Evolutionary conservation across 2,113 vertebrate genomes (phyloP).

Genomic region (Pomatorhinus ruficollis): DNA sequence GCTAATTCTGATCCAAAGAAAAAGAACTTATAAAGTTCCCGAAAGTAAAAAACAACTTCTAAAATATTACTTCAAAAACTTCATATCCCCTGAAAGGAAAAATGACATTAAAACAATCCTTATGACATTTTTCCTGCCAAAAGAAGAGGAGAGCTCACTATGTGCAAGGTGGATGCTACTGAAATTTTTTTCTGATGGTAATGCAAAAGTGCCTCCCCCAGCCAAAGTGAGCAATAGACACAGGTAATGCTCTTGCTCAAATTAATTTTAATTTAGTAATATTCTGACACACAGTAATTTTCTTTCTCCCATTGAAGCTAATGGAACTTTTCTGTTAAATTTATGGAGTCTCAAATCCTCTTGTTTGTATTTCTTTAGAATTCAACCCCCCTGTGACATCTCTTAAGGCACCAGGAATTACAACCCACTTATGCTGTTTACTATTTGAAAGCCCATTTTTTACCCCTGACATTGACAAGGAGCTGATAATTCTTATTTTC

Average conservation of each 20-base stretch:
- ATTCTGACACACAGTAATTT: neutral
- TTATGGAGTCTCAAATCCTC: neutral
- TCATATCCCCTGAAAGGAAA: neutral
- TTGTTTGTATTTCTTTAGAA: neutral
- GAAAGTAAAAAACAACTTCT: neutral
- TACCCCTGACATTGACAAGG: neutral
- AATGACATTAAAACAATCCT: neutral
- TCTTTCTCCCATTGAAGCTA: neutral
- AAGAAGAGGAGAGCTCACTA: neutral
- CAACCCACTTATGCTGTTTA: neutral
- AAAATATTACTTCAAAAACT: neutral
- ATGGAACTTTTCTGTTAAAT: neutral
- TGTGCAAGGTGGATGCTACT: neutral
- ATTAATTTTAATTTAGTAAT: neutral
- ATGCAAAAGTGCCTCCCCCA: neutral
- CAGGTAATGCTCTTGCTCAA: neutral
- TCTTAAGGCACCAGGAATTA: neutral
- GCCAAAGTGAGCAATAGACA: neutral
- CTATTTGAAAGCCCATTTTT: neutral
- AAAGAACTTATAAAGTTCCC: neutral
- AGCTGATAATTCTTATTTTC: constrained; percentile 8
- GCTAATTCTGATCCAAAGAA: neutral
- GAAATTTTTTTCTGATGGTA: neutral
- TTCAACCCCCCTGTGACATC: neutral
- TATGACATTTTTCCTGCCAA: neutral